phyloP scores from a whole-genome alignment of 2,888 invertebrate genomes.

The Adineta ricciae region DNA sequence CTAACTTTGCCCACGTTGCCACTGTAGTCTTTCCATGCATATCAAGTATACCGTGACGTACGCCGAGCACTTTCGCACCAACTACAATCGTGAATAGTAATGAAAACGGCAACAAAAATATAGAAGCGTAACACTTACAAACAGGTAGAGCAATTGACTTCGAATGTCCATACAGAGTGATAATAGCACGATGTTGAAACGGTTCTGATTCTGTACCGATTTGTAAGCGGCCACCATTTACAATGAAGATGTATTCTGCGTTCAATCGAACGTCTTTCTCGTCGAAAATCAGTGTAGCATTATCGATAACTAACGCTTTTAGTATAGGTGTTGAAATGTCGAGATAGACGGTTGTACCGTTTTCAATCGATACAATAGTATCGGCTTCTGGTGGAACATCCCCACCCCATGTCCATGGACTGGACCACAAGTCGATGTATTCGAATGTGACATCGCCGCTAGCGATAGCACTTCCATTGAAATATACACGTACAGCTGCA shows the following conservation, averaged over 20 bases:
- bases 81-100: neutral
- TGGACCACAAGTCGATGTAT: constrained; percentile 46
- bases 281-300: constrained; percentile 37
- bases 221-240: constrained; percentile 31
- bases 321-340: constrained; percentile 43
- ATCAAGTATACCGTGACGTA: constrained; percentile 44
- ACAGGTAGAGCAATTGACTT: constrained; percentile 34
- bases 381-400: constrained; percentile 39
- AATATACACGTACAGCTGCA: neutral
- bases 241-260: constrained; percentile 35
- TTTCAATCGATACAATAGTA: constrained; percentile 42
- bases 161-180: constrained; percentile 34
- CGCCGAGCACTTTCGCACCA: constrained; percentile 42
- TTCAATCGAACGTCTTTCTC: constrained; percentile 31
- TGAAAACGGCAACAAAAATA: neutral
- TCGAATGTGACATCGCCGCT: constrained; percentile 37
- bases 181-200: constrained; percentile 33
- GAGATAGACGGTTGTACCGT: constrained; percentile 41
- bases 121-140: neutral
- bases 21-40: constrained; percentile 42
- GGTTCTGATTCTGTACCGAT: constrained; percentile 35
- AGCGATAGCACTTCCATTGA: neutral
- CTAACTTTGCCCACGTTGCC: constrained; percentile 33
- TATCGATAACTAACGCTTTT: constrained; percentile 44
- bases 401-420: constrained; percentile 42